Percentiles rank a stretch among this genome's conserved stretches.
phyloP scores from a whole-genome alignment of 37 sponge, comb jelly and placozoan genomes.

The Halisarca cf. caerulea region DNA sequence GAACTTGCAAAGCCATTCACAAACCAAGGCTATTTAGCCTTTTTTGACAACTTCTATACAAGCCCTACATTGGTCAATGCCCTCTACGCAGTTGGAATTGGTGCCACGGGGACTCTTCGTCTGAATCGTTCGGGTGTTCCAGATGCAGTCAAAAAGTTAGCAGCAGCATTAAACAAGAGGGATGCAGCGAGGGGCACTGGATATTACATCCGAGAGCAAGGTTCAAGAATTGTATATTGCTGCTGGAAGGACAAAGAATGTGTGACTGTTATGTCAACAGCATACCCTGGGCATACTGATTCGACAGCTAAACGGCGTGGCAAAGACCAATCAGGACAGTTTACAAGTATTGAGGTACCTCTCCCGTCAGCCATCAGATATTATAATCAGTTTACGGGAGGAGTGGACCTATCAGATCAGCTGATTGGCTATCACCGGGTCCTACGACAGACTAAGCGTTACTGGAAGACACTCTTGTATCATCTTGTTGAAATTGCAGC shows the following conservation, averaged over 20 bases:
- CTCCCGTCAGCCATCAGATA: background rate
- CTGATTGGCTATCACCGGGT: background rate
- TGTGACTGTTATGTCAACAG: conserved; percentile 4
- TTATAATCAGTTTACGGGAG: background rate
- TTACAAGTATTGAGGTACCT: background rate
- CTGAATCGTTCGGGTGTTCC: conserved; percentile 41
- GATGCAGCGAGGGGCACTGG: conserved; percentile 11
- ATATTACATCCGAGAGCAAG: background rate
- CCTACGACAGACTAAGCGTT: background rate
- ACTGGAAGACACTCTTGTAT: background rate
- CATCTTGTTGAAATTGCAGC: background rate
- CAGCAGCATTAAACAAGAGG: background rate
- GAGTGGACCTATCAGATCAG: background rate
- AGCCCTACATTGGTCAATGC: conserved; percentile 31
- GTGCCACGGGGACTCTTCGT: conserved; percentile 44
- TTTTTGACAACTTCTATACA: conserved; percentile 53
- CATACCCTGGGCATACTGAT: conserved; percentile 19
- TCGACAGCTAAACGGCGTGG: background rate
- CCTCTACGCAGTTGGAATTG: conserved; percentile 21
- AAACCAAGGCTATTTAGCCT: conserved; percentile 35
- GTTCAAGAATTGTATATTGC: background rate
- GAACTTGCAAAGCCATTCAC: background rate
- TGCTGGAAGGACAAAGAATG: conserved; percentile 26
- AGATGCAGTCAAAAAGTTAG: background rate
- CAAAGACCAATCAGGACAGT: background rate